Evolutionary conservation across 1,140 invertebrate genomes (phyloP).

Genomic region (Temnothorax curvispinosus): DNA sequence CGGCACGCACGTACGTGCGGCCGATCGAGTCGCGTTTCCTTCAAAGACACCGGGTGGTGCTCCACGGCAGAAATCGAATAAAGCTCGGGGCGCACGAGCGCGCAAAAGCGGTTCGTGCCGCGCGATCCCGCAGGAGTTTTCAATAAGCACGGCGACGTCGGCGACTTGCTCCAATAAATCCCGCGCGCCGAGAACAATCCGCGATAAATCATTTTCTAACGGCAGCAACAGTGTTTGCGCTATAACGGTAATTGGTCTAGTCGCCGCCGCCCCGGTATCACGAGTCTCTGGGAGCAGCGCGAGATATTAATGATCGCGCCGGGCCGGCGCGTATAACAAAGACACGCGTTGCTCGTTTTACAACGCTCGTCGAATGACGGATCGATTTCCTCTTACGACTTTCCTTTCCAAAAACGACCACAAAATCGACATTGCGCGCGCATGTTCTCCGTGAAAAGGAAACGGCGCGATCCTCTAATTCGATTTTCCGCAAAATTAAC

Average conservation of each 20-base stretch:
- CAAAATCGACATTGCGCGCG: neutral
- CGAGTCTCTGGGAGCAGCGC: slow-evolving; percentile 35
- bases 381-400: slow-evolving; percentile 67
- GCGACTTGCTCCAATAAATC: slow-evolving; percentile 68
- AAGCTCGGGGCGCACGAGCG: neutral
- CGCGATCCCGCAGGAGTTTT: slow-evolving; percentile 31
- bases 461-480: neutral
- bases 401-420: slow-evolving; percentile 63
- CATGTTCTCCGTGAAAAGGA: neutral
- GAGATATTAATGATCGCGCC: slow-evolving; percentile 68
- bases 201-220: slow-evolving; percentile 73
- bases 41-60: neutral
- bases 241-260: slow-evolving; percentile 73
- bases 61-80: slow-evolving; percentile 4
- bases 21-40: slow-evolving; percentile 10
- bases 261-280: slow-evolving; percentile 66
- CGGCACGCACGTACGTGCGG: slow-evolving; percentile 17
- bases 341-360: slow-evolving; percentile 54
- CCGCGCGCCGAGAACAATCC: slow-evolving; percentile 60
- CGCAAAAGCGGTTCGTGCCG: neutral
- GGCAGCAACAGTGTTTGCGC: slow-evolving; percentile 66
- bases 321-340: slow-evolving; percentile 52
- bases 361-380: slow-evolving; percentile 3
- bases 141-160: slow-evolving; percentile 8
- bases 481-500: neutral